These are phyloP conservation scores for Junco hyemalis DNA, from an alignment of 2,113 vertebrate genomes.

Conservation along the genomic window DNA sequence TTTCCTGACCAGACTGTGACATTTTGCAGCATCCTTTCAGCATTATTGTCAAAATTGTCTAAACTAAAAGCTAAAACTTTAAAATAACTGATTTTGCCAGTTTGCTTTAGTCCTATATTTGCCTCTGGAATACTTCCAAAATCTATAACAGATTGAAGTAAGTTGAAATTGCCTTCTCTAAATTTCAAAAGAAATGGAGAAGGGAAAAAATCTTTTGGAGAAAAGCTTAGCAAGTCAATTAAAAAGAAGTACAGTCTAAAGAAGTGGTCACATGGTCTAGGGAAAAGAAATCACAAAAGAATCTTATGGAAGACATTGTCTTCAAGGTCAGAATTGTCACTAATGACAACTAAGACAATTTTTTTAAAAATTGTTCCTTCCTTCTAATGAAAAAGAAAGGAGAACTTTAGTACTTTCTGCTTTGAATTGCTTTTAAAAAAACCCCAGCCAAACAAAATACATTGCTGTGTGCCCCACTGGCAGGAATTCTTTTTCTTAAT, in stretches of 20 bases:
- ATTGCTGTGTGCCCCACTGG: background rate
- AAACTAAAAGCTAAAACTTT: constrained; percentile 23
- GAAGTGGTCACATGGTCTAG: background rate
- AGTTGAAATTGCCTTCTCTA: background rate
- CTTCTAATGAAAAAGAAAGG: background rate
- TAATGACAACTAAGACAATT: background rate
- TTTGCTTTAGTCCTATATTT: constrained; percentile 13
- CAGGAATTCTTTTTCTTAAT: background rate
- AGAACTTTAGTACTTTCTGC: background rate
- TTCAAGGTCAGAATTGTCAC: background rate
- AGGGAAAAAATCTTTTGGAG: background rate
- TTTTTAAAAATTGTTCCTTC: background rate
- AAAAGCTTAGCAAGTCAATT: constrained; percentile 1
- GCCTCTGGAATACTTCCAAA: constrained; percentile 31
- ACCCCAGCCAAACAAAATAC: background rate
- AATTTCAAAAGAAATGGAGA: constrained; percentile 10
- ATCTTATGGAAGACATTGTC: background rate
- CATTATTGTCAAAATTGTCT: constrained; percentile 33
- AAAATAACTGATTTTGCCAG: background rate
- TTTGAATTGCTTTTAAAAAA: background rate
- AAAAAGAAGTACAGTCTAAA: constrained; percentile 5
- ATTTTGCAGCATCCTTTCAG: constrained; percentile 9
- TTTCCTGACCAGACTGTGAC: constrained; percentile 12
- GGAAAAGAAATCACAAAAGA: background rate
- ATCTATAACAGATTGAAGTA: constrained; percentile 14